phyloP scores from a whole-genome alignment of 2,113 vertebrate species.

The Rallus limicola region DNA sequence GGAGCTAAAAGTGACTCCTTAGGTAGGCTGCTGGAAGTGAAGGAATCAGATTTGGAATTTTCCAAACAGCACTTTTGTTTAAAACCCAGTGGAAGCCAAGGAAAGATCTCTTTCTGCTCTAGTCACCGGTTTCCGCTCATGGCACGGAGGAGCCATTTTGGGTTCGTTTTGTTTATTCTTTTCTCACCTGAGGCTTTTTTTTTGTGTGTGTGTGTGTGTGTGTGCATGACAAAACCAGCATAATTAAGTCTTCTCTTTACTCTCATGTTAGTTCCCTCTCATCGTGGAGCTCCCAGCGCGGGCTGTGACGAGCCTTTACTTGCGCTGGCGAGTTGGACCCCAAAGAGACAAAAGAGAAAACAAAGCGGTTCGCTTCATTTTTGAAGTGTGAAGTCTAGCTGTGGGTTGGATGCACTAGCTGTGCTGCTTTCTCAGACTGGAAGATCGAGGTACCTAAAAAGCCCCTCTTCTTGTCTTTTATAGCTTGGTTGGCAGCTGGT shows the following conservation, averaged over 20 bases:
- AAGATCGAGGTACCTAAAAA: neutral
- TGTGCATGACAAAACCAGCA: neutral
- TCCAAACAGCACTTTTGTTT: accelerated
- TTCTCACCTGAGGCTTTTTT: neutral
- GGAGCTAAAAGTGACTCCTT: neutral
- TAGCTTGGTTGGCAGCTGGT: neutral
- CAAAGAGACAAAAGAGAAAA: constrained; percentile 5
- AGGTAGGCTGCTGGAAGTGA: accelerated
- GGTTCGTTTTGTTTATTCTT: neutral
- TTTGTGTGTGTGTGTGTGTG: too few species aligned
- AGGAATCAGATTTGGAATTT: neutral
- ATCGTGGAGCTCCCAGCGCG: neutral
- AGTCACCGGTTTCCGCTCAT: neutral
- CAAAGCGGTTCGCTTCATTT: neutral
- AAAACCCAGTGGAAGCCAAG: neutral
- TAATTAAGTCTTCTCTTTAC: neutral
- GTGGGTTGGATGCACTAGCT: neutral
- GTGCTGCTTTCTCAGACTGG: neutral
- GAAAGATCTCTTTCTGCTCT: neutral
- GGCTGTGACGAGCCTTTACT: constrained; percentile 25
- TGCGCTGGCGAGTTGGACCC: constrained; percentile 10
- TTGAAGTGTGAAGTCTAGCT: neutral
- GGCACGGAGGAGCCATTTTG: constrained; percentile 60
- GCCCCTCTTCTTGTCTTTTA: neutral
- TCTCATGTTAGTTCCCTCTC: neutral